phyloP scores from a whole-genome alignment of 2,888 invertebrate genomes.

The Vanessa cardui region DNA sequence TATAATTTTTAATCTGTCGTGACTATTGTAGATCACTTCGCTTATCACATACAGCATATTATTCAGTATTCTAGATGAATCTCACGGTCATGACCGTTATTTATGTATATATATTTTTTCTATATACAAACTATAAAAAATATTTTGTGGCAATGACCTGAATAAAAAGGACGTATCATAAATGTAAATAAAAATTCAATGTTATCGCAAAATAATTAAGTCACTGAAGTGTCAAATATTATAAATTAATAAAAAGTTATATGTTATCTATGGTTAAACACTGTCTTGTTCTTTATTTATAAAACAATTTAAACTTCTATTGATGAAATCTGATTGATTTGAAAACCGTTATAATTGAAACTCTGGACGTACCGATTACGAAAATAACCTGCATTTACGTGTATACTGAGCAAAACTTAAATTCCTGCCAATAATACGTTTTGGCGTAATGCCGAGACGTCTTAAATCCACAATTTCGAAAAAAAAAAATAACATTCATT shows the following conservation, averaged over 20 bases:
- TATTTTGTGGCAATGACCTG: slow-evolving; percentile 32
- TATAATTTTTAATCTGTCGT: too few relatives aligned
- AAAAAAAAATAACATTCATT: slow-evolving; percentile 49
- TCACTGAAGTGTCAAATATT: slow-evolving; percentile 8
- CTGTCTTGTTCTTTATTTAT: background rate
- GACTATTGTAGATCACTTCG: background rate
- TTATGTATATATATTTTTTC: background rate
- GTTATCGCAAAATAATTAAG: slow-evolving; percentile 32
- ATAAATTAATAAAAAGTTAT: background rate
- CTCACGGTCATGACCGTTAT: slow-evolving; percentile 10
- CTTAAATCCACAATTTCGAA: slow-evolving; percentile 28
- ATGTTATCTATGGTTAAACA: background rate
- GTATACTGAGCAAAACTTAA: slow-evolving; percentile 61
- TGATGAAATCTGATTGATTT: slow-evolving; percentile 13
- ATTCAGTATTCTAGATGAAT: slow-evolving; percentile 1
- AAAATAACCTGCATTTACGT: slow-evolving; percentile 60
- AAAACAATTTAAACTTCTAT: background rate
- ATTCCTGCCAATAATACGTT: slow-evolving; percentile 71
- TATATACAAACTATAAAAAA: slow-evolving; percentile 9
- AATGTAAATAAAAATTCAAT: slow-evolving; percentile 43
- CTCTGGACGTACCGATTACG: slow-evolving; percentile 38
- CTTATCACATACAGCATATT: background rate
- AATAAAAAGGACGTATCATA: slow-evolving; percentile 38
- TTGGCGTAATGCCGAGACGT: slow-evolving; percentile 66
- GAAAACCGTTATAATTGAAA: slow-evolving; percentile 21